Evolutionary conservation across 2,113 vertebrate species (phyloP).

Genomic region (Laterallus jamaicensis): DNA sequence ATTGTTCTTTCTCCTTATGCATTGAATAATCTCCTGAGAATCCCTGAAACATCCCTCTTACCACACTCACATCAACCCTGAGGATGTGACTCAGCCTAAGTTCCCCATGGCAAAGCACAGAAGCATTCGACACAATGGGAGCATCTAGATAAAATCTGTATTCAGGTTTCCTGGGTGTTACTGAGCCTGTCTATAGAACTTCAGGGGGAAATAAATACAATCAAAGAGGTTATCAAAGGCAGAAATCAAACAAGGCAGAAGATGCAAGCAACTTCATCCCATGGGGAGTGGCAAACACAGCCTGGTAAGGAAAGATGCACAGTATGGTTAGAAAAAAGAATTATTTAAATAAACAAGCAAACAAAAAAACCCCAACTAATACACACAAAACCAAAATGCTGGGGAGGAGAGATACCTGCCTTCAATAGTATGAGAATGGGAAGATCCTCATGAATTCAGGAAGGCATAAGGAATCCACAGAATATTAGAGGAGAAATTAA

Average conservation of each 20-base stretch:
- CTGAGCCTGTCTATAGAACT: not conserved
- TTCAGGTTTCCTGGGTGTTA: not conserved
- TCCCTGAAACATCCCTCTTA: not conserved
- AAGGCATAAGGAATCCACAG: not conserved
- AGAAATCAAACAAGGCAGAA: not conserved
- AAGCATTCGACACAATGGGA: not conserved
- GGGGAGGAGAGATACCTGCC: fast-evolving
- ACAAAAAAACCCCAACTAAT: too few relatives aligned
- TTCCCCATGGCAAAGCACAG: not conserved
- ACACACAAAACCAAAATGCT: too few relatives aligned
- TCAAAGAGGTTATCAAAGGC: not conserved
- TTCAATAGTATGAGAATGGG: not conserved
- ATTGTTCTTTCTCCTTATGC: not conserved
- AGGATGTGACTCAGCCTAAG: not conserved
- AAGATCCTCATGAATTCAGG: not conserved
- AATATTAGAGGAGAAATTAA: not conserved
- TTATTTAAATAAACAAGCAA: too few relatives aligned
- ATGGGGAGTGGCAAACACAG: fast-evolving
- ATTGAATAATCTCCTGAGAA: not conserved
- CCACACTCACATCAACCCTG: fast-evolving
- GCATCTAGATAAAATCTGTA: not conserved
- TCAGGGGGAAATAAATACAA: not conserved
- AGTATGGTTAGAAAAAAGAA: not conserved
- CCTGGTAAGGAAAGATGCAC: not conserved
- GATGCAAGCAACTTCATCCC: not conserved